phyloP scores from a whole-genome alignment of 37 sponge, comb jelly and placozoan genomes.

The Dysidea cf. avara region DNA sequence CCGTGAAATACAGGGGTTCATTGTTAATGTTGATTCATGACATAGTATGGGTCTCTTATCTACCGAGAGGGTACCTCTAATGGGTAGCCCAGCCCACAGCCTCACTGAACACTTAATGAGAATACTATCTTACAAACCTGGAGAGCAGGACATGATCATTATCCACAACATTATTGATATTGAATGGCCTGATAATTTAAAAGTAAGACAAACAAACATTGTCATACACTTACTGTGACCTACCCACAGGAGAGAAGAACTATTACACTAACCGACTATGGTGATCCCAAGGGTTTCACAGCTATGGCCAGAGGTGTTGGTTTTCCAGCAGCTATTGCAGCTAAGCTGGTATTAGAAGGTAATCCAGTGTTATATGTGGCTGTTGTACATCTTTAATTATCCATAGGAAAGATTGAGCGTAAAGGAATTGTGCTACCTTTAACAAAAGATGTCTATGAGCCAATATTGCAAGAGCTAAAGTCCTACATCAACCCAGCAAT shows the following conservation, averaged over 20 bases:
- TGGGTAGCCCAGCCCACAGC: conserved; percentile 53
- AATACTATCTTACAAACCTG: conserved; percentile 27
- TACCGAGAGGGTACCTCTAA: conserved; percentile 29
- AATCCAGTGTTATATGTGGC: not conserved
- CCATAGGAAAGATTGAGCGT: conserved; percentile 60
- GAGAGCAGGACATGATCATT: conserved; percentile 76
- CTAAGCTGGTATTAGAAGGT: conserved; percentile 77
- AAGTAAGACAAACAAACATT: conserved; percentile 20
- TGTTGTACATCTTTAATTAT: not conserved
- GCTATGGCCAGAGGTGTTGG: conserved; percentile 95
- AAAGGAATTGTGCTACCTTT: conserved; percentile 71
- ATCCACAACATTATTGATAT: conserved; percentile 72
- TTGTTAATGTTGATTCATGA: too few relatives aligned
- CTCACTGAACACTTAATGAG: conserved; percentile 55
- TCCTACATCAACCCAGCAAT: too few relatives aligned
- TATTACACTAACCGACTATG: conserved; percentile 65
- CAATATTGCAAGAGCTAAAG: conserved; percentile 64
- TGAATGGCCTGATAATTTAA: conserved; percentile 35
- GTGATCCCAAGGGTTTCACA: conserved; percentile 58
- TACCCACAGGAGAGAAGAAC: conserved; percentile 42
- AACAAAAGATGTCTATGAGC: conserved; percentile 72
- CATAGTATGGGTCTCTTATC: conserved; percentile 71
- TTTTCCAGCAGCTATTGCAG: conserved; percentile 85
- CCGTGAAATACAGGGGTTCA: not conserved
- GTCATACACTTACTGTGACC: not conserved